Evolutionary conservation across 2,888 invertebrate species (phyloP).

Genomic region (Drosophila testacea): DNA sequence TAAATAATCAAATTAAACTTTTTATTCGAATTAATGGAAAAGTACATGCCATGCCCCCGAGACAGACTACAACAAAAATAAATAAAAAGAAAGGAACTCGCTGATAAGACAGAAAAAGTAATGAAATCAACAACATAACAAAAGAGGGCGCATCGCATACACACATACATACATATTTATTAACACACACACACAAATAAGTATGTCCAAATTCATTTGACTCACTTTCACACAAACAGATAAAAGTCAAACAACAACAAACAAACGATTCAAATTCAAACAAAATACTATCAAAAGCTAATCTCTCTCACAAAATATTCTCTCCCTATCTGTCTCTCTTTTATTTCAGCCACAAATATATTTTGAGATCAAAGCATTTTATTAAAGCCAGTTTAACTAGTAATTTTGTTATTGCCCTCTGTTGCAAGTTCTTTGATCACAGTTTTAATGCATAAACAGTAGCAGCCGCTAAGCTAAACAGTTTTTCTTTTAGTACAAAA

Average conservation of each 20-base stretch:
- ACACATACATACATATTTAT: not conserved
- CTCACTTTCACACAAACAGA: conserved; percentile 76
- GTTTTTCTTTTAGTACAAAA: conserved; percentile 6
- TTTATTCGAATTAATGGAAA: conserved; percentile 17
- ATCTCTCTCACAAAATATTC: conserved; percentile 6
- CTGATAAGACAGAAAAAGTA: conserved; percentile 46
- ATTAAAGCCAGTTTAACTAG: conserved; percentile 21
- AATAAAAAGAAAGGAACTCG: conserved; percentile 27
- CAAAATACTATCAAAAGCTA: conserved; percentile 32
- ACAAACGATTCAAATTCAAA: conserved; percentile 45
- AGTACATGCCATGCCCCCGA: conserved; percentile 11
- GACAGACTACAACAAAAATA: conserved; percentile 10
- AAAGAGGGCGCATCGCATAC: conserved; percentile 21
- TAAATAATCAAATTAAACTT: conserved; percentile 24
- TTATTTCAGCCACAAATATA: conserved; percentile 14
- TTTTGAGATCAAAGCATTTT: conserved; percentile 45
- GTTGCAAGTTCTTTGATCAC: conserved; percentile 15
- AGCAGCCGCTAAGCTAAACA: conserved; percentile 12
- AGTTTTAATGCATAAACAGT: conserved; percentile 15
- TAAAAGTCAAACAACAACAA: conserved; percentile 57
- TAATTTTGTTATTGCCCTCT: conserved; percentile 19
- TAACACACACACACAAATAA: not conserved
- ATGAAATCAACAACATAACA: conserved; percentile 29
- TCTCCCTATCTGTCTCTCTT: not conserved
- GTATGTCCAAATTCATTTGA: conserved; percentile 58